Evolutionary conservation across 1,140 invertebrate genomes (phyloP).

Genomic region (Anoplolepis gracilipes): DNA sequence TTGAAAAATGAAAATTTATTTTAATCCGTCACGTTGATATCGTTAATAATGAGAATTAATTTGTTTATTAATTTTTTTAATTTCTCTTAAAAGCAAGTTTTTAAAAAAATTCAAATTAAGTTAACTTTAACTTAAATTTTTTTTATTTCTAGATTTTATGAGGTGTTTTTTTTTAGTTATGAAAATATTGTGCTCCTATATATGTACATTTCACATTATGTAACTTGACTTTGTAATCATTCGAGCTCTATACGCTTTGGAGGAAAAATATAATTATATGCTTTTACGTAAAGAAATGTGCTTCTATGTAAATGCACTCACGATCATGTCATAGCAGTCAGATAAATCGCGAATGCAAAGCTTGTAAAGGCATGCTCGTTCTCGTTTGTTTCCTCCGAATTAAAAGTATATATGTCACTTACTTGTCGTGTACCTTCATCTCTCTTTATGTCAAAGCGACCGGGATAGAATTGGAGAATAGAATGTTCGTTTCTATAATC

Average conservation of each 20-base stretch:
- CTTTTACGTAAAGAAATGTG: neutral
- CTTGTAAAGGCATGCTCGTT: neutral
- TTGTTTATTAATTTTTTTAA: no score
- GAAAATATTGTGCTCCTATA: no score
- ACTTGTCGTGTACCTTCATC: neutral
- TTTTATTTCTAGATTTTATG: no score
- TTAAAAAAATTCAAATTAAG: no score
- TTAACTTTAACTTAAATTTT: no score
- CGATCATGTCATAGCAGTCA: neutral
- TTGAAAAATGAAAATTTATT: no score
- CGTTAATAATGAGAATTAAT: no score
- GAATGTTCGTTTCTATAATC: neutral
- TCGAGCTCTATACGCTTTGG: neutral
- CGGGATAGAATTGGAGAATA: neutral
- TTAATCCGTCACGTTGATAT: no score
- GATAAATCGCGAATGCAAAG: neutral
- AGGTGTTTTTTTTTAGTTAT: no score
- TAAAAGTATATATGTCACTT: conserved; percentile 6
- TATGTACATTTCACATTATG: no score
- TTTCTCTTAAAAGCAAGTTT: no score
- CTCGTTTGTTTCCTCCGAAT: neutral
- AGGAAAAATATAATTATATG: neutral
- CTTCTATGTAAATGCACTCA: neutral
- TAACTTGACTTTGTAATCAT: neutral
- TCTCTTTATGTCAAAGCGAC: neutral